phyloP scores from a whole-genome alignment of 2,888 invertebrate species.

The Sinelater perroti region DNA sequence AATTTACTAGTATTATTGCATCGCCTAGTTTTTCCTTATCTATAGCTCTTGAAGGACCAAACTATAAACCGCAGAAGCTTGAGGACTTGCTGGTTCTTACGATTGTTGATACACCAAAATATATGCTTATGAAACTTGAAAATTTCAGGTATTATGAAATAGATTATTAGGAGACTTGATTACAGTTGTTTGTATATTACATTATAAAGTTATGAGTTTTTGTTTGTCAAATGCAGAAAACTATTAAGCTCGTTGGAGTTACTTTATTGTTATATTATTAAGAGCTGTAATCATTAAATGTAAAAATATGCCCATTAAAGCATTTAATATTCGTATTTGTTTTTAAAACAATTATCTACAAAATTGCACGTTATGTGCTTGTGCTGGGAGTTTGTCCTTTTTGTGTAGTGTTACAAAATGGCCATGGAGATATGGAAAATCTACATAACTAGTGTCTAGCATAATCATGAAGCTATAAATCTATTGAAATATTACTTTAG shows the following conservation, averaged over 20 bases:
- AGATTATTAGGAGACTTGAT: constrained; percentile 8
- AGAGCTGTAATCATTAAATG: constrained; percentile 14
- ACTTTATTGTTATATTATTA: constrained; percentile 7
- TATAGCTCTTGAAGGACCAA: not conserved
- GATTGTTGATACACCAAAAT: not conserved
- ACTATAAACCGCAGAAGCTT: not conserved
- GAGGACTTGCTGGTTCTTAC: not conserved
- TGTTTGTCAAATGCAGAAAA: too few relatives aligned
- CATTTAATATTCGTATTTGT: constrained; percentile 16
- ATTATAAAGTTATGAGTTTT: too few relatives aligned
- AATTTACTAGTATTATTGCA: not conserved
- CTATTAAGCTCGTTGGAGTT: not conserved
- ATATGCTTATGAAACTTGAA: not conserved
- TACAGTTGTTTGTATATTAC: not conserved
- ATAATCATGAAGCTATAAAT: too few relatives aligned
- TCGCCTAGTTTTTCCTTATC: not conserved
- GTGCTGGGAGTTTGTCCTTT: too few relatives aligned
- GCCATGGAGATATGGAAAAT: too few relatives aligned
- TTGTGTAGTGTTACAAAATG: too few relatives aligned
- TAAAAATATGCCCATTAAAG: constrained; percentile 10
- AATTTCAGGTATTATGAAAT: constrained; percentile 7
- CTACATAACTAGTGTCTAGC: too few relatives aligned
- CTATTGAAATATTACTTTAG: too few relatives aligned
- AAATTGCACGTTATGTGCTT: too few relatives aligned
- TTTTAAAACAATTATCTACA: constrained; percentile 13